Conservation (phyloP, 2,888 invertebrate genomes). For the Enoplolaimus lenunculus region DNA sequence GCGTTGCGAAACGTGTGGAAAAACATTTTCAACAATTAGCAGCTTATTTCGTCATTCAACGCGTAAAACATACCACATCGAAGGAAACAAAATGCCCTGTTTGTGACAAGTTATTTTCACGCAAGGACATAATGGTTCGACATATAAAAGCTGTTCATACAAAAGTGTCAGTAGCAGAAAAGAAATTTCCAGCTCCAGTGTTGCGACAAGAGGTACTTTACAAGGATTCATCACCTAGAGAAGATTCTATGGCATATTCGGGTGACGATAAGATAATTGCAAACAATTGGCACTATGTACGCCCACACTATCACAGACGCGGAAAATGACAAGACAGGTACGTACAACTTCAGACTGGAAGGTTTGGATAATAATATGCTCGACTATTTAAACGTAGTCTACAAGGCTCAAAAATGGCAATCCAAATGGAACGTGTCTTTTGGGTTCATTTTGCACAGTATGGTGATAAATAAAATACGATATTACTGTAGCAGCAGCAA, state of each 20-base stretch:
- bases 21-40: no score
- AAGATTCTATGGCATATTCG: background rate
- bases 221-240: background rate
- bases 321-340: background rate
- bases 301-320: background rate
- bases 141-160: background rate
- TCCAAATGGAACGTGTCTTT: background rate
- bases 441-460: background rate
- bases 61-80: no score
- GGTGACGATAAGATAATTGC: background rate
- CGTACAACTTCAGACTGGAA: background rate
- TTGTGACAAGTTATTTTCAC: background rate
- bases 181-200: background rate
- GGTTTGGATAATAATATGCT: background rate
- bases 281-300: background rate
- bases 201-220: background rate
- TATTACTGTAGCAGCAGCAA: background rate
- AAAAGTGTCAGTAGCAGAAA: background rate
- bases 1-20: no score
- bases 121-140: background rate
- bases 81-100: background rate
- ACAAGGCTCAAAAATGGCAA: background rate
- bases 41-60: no score
- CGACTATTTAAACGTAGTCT: background rate
- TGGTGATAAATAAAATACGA: background rate